Percentiles rank a stretch among this genome's conserved stretches.
These are phyloP conservation scores for Heliothis peltigera DNA, from an alignment of 2,888 invertebrate species.

Conservation along the genomic window DNA sequence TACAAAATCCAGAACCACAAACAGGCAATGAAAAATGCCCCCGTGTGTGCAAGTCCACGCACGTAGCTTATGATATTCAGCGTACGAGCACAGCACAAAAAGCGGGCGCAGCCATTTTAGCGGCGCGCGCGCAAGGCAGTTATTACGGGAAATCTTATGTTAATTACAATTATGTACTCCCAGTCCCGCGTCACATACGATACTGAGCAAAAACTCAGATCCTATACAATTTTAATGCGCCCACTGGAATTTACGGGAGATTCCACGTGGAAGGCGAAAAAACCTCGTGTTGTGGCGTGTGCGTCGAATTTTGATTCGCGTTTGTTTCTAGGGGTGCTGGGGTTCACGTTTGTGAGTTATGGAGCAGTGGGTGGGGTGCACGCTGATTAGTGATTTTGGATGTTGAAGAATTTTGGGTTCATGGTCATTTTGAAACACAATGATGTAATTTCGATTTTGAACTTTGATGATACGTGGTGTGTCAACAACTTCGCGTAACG, in stretches of 20 bases:
- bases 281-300: constrained; percentile 75
- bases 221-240: constrained; percentile 88
- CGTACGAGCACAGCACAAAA: constrained; percentile 82
- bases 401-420: constrained; percentile 1
- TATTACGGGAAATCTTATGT: constrained; percentile 88
- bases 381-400: constrained; percentile 28
- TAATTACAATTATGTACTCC: constrained; percentile 80
- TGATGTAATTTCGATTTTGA: not conserved
- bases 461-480: not conserved
- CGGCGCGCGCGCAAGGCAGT: constrained; percentile 78
- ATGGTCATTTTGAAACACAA: not conserved
- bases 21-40: constrained; percentile 76
- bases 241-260: constrained; percentile 84
- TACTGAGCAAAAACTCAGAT: constrained; percentile 78
- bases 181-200: constrained; percentile 73
- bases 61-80: constrained; percentile 86
- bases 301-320: constrained; percentile 78
- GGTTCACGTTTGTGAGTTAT: constrained; percentile 16
- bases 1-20: constrained; percentile 14
- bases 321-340: constrained; percentile 52
- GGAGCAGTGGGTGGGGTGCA: not conserved
- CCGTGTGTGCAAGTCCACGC: constrained; percentile 71
- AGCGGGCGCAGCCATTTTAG: constrained; percentile 81
- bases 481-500: not conserved
- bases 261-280: constrained; percentile 77